Evolutionary conservation across 2,797 vertebrate genomes (phyloP), one percentile per base, ranked within the genome.

Genomic region (Coregonus ussuriensis): DNA sequence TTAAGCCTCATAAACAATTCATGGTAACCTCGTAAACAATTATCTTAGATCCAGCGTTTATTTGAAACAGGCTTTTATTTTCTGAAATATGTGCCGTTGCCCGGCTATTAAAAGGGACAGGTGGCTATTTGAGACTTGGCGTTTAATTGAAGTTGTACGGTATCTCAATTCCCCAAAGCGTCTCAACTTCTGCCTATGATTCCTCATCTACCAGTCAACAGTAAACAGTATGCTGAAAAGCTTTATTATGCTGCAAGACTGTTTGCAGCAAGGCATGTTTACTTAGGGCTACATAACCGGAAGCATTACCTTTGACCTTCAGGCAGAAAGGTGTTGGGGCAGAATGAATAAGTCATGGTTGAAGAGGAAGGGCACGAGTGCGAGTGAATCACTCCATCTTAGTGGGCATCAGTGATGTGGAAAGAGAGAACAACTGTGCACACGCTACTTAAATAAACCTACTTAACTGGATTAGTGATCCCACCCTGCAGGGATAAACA

Each of bases 391-490:
- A 86, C 68, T 85, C 85, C 81, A 37, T 82, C 73, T 80, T 62
- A 73, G 84, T 88, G 87, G 84, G 71, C 85, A 89, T 79, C 83
- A 76, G 84, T 91, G 92, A 92, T 89, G 87, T 90, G 82, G 87
- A 85, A 85, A 91, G 85, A 91, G 88, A 90, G 88, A 86, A 84
- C 77, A 86, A 90, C 85, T 89, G 87, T 87, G 85, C 85, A 85
- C 86, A 89, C 56, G 79, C 84, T 89, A 77, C 82, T 88, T 85
- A 86, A 89, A 89, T 87, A 91, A 91, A 91, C 83, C 87, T 84
- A 86, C 86, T 88, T 92, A 88, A 93, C 88, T 91, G 87, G 90
- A 93, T 93, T 93, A 91, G 87, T 84, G 85, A 87, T 89, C 89
- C 82, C 83, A 86, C 87, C 89, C 86, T 59, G 72, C 76, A 83